Evolutionary conservation across 2,797 vertebrate species (phyloP), one percentile per base, ranked within the genome.

Genomic region (Xiphophorus birchmanni): DNA sequence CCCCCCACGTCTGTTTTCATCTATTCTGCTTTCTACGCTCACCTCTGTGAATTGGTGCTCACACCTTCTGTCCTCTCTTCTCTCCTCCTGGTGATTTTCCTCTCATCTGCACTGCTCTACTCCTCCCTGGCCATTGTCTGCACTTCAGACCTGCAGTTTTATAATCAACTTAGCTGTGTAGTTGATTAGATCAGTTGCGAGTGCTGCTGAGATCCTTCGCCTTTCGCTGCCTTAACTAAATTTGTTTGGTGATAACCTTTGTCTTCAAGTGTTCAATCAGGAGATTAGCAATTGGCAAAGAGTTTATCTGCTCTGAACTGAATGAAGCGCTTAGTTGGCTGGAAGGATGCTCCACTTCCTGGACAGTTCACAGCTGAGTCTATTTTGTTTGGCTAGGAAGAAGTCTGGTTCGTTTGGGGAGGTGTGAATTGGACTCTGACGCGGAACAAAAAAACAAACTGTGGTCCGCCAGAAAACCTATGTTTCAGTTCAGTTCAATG

Each of bases 171-270:
- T 92, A 92, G 83, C 91, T 71, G 82, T 90, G 93, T 87, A 82
- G 90, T 83, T 94, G 94, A 95, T 94, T 93, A 88, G 92, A 95
- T 95, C 93, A 93, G 85, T 81, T 76, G 83, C 32, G 47, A 90
- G 84, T 67, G 13, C 85, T 65, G 84, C 89, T 88, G 74, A 91
- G 90, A 93, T 91, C 91, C 81, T 86, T 92, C 23, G 79, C 90
- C 90, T 90, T 87, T 88, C 35, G 35, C 88, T 76, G 88, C 86
- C 78, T 81, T 93, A 93, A 94, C 93, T 87, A 88, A 88, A 93
- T 93, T 90, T 93, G 90, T 93, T 91, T 88, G 89, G 87, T 76
- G 92, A 93, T 93, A 93, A 94, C 92, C 94, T 94, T 93, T 93
- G 90, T 94, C 91, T 91, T 91, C 84, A 79, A 87, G 88, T 90